phyloP scores from a whole-genome alignment of 2,888 invertebrate genomes.

The Notodonta ziczac region DNA sequence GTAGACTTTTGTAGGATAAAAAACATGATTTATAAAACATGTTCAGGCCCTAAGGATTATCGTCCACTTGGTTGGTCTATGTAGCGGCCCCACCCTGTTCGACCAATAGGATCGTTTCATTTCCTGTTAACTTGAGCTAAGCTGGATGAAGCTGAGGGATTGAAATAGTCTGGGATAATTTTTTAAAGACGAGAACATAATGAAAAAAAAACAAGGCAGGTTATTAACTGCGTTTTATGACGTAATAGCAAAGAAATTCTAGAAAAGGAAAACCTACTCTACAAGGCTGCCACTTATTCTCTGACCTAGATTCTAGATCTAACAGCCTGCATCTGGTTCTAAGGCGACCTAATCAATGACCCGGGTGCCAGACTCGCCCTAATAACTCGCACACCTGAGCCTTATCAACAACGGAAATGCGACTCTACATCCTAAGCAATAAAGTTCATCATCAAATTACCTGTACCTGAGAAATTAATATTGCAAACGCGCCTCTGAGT shows the following conservation, averaged over 20 bases:
- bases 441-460: neutral
- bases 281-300: conserved; percentile 15
- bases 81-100: too few species aligned
- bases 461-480: neutral
- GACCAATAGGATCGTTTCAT: too few species aligned
- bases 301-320: conserved; percentile 39
- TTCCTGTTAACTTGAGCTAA: too few species aligned
- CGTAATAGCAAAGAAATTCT: conserved; percentile 9
- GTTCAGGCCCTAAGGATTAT: too few species aligned
- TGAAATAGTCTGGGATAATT: too few species aligned
- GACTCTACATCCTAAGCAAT: neutral
- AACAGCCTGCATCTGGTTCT: conserved; percentile 29
- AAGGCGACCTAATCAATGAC: conserved; percentile 44
- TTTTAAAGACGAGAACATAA: too few species aligned
- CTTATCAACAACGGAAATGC: neutral
- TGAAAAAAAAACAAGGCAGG: too few species aligned
- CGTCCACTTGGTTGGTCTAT: too few species aligned
- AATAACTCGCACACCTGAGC: conserved; percentile 35
- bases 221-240: neutral
- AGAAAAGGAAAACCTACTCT: conserved; percentile 20
- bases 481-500: neutral
- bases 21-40: too few species aligned
- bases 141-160: too few species aligned
- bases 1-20: too few species aligned
- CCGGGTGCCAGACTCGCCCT: conserved; percentile 39